Base-by-base conservation (phyloP, 2,113 vertebrate species). In the Gadus chalcogrammus region DNA sequence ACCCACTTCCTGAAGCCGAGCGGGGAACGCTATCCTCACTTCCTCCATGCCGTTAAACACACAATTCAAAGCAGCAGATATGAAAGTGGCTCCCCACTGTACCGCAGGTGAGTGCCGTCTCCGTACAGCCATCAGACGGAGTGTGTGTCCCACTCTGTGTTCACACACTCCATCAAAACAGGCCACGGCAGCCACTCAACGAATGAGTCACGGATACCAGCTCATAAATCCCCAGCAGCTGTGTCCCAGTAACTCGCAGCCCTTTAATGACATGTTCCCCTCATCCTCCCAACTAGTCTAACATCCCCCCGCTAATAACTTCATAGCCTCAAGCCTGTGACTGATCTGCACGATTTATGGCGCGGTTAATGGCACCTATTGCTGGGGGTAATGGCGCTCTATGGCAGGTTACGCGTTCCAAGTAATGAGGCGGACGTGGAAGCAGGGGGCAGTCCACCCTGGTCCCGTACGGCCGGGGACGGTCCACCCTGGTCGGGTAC, bases 101-200 rank as follows among this genome's bases (percentile, higher is more conserved):
- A 48, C 42, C 2, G 42, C 42, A 48, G 42, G 12, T 48, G 8
- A 48, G 42, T 48, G 8, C 11, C 13, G 12, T 48, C 42, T 9
- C 42, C 11, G 42, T 12, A 48, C 2, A 48, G 42, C 13, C 11
- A 48, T 48, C 12, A 48, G 42, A 9, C 0, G 5, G 42, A 9
- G 42, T 48, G 8, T 48, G 42, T 48, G 42, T 48, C 12, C 42
- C 9, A 48, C 42, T 9, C 42, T 13, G 12, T 48, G 12, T 13
- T 48, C 42, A 48, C 42, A 48, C 42, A 48, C 8, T 48, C 42
- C 75, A 74, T 85, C 82, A 80, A 72, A 72, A 28, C 71, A 70
- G 27, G 76, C 67, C 82, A 81, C 4, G 68, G 28, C 77, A 84
- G 76, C 77, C 78, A 84, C 85, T 85, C 78, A 84, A 64, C 79